Conservation (phyloP, 1,140 invertebrate genomes). For the Formica selysi region DNA sequence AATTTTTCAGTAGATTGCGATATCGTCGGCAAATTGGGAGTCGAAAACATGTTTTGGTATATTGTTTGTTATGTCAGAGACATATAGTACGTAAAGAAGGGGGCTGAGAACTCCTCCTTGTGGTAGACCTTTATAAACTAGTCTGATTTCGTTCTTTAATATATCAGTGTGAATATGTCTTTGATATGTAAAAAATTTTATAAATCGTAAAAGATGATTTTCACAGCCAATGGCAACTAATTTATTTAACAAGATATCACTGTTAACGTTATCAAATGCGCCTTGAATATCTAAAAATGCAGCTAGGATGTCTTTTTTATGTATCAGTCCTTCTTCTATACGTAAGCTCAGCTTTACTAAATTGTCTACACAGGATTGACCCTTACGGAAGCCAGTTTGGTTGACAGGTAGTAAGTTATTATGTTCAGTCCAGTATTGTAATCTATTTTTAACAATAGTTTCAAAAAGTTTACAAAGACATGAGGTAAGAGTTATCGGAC, state of each 20-base stretch:
- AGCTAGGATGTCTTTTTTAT: background rate
- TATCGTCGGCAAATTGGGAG: background rate
- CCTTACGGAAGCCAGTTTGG: constrained; percentile 7
- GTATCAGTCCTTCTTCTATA: background rate
- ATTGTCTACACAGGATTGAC: background rate
- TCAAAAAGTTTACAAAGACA: constrained; percentile 30
- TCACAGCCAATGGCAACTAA: background rate
- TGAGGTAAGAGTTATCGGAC: background rate
- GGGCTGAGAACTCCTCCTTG: background rate
- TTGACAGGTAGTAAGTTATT: background rate
- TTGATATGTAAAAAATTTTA: background rate
- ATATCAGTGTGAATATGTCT: background rate
- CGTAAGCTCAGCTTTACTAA: background rate
- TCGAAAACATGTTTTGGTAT: background rate
- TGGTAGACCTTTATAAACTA: background rate
- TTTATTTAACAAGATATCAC: background rate
- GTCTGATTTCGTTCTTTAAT: background rate
- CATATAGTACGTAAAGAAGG: background rate
- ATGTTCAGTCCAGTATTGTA: constrained; percentile 22
- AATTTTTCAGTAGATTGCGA: background rate
- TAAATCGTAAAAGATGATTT: background rate
- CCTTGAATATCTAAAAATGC: background rate
- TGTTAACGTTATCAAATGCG: background rate
- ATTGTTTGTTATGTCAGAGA: background rate
- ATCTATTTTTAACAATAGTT: constrained; percentile 5